Evolutionary conservation across 2,888 invertebrate genomes (phyloP).

Genomic region (Omphaloscelis lunosa): DNA sequence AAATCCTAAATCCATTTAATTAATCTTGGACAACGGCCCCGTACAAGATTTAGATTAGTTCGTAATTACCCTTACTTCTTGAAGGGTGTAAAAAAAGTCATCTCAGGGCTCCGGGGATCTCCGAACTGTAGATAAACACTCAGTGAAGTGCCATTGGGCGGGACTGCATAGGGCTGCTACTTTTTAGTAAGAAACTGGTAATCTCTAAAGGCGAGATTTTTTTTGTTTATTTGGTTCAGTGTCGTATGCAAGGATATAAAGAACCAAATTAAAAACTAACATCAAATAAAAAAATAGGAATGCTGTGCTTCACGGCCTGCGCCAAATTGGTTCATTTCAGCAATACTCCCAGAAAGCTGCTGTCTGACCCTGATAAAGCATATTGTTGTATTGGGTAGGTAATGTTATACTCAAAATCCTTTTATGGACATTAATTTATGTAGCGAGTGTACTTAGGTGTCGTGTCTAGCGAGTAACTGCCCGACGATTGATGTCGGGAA

Average conservation of each 20-base stretch:
- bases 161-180: slow-evolving; percentile 41
- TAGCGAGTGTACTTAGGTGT: not conserved
- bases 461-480: too few relatives aligned
- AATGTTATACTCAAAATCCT: not conserved
- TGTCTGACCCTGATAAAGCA: not conserved
- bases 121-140: slow-evolving; percentile 56
- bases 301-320: not conserved
- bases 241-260: not conserved
- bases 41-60: slow-evolving; percentile 37
- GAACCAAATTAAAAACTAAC: not conserved
- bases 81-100: slow-evolving; percentile 47
- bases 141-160: slow-evolving; percentile 37
- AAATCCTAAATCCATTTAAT: not conserved
- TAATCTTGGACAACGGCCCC: slow-evolving; percentile 4
- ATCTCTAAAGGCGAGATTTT: too few relatives aligned
- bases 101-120: slow-evolving; percentile 33
- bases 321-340: not conserved
- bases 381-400: not conserved
- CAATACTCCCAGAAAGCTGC: not conserved
- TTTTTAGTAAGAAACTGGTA: not conserved
- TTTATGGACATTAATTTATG: not conserved
- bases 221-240: too few relatives aligned
- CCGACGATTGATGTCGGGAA: too few relatives aligned
- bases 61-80: slow-evolving; percentile 48
- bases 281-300: not conserved